Evolutionary conservation across 2,797 vertebrate species (phyloP), one percentile per base, ranked within the genome.

Genomic region (Gadopsis marmoratus): DNA sequence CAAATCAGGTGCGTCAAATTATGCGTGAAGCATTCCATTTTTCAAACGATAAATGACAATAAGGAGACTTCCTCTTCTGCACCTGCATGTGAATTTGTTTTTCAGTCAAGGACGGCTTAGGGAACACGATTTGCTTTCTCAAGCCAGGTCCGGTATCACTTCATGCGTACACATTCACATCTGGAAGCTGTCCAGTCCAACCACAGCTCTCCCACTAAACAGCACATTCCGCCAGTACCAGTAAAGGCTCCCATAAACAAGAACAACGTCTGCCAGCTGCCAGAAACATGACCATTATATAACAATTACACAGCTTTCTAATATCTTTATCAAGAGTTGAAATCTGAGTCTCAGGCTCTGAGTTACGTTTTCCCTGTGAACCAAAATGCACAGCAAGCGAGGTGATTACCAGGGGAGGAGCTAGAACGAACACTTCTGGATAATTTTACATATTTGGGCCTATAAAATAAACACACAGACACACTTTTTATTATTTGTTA

Each of bases 121-220:
- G 19, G 26, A 43, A 31, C 14, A 5, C 2, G 13, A 33, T 37
- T 37, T 58, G 26, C 26, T 59, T 73, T 50, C 54, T 78, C 50
- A 33, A 21, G 53, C 26, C 21, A 48, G 60, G 26, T 54, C 53
- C 53, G 31, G 73, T 48, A 72, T 67, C 29, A 8, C 64, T 66
- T 63, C 58, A 47, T 23, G 1, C 23, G 45, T 21, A 13, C 26
- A 6, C 26, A 6, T 61, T 55, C 63, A 81, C 91, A 87, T 90
- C 87, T 90, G 84, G 89, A 82, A 83, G 51, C 17, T 2, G 31
- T 84, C 71, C 75, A 14, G 53, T 58, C 26, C 13, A 0, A 64
- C 86, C 76, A 48, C 77, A 74, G 79, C 72, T 59, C 73, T 63
- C 76, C 70, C 75, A 71, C 66, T 16, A 48, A 68, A 64, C 51